Evolutionary conservation across 2,797 vertebrate genomes (phyloP).

Genomic region (Pseudocheirus occidentalis): DNA sequence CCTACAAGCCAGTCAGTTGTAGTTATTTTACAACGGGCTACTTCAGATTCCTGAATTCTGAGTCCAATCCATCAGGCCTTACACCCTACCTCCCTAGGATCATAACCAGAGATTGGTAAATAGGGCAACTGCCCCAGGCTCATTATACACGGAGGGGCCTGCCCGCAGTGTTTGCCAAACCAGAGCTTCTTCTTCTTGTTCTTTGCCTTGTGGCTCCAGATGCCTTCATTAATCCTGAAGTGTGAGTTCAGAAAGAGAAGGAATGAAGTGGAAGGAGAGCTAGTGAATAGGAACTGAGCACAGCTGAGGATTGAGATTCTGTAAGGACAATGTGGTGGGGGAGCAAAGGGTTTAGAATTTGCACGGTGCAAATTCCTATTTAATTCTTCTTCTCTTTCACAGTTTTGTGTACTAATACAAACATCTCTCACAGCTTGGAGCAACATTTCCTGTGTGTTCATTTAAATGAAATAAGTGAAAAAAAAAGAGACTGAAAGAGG

Average conservation of each 20-base stretch:
- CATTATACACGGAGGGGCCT: background rate
- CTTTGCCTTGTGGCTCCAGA: background rate
- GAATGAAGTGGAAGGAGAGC: background rate
- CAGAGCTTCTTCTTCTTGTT: background rate
- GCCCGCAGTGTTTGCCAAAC: background rate
- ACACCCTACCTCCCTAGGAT: background rate
- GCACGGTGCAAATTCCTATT: background rate
- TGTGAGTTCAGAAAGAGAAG: background rate
- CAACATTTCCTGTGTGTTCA: background rate
- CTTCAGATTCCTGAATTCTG: slow-evolving; percentile 26
- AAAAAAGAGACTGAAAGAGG: background rate
- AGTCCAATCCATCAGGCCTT: background rate
- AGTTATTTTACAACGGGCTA: slow-evolving; percentile 1
- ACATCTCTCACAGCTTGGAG: background rate
- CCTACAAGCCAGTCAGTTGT: background rate
- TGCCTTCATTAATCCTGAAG: background rate
- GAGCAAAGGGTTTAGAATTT: background rate
- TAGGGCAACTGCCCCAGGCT: slow-evolving; percentile 3
- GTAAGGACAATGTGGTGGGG: background rate
- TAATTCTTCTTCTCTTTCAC: background rate
- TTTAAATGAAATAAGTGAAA: background rate
- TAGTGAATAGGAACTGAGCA: background rate
- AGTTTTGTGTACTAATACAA: background rate
- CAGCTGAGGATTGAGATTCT: background rate
- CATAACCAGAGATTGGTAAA: slow-evolving; percentile 25